Percentiles rank a stretch among this genome's conserved stretches.
Evolutionary conservation across 2,888 invertebrate genomes (phyloP).

Genomic region (Eugnorisma glareosa): DNA sequence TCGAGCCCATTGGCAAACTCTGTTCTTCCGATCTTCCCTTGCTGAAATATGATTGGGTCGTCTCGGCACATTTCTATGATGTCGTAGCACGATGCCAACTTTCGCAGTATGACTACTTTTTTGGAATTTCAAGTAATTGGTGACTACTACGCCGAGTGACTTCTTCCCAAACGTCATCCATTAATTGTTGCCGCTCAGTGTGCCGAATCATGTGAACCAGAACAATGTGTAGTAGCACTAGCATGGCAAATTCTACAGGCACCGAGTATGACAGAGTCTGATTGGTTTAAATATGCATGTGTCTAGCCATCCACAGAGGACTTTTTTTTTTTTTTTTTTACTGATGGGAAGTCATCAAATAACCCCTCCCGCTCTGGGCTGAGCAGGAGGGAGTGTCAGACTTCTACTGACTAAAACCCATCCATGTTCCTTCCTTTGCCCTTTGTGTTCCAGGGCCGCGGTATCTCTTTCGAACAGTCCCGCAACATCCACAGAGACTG

Average conservation of each 20-base stretch:
- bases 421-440: too few relatives aligned
- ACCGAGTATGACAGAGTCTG: background rate
- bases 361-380: too few relatives aligned
- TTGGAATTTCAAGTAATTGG: too few relatives aligned
- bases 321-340: too few relatives aligned
- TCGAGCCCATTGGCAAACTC: background rate
- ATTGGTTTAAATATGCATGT: conserved; percentile 11
- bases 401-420: too few relatives aligned
- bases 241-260: background rate
- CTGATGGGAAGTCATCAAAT: too few relatives aligned
- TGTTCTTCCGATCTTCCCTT: background rate
- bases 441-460: too few relatives aligned
- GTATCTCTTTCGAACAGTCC: too few relatives aligned
- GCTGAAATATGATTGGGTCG: background rate
- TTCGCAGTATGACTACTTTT: too few relatives aligned
- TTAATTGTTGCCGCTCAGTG: background rate
- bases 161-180: background rate
- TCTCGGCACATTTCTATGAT: background rate
- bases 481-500: too few relatives aligned
- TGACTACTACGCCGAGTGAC: background rate
- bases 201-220: background rate
- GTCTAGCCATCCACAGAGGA: background rate
- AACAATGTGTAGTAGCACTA: background rate
- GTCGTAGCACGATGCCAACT: too few relatives aligned
- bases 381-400: too few relatives aligned